phyloP scores from a whole-genome alignment of 2,797 vertebrate genomes.

The Crax fasciolata region DNA sequence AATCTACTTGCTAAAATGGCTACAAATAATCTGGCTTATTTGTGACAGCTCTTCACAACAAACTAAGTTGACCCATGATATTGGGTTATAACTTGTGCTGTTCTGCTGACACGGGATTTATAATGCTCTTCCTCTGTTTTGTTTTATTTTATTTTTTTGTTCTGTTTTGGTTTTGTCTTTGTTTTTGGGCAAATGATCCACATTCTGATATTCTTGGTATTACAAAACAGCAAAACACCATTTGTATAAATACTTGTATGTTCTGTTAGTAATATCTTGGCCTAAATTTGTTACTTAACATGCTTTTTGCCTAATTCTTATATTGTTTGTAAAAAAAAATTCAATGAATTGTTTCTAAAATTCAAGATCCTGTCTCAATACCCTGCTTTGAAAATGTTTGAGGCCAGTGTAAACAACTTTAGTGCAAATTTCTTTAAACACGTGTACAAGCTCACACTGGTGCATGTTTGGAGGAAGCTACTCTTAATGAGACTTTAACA shows the following conservation, averaged over 20 bases:
- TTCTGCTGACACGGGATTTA: neutral
- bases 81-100: neutral
- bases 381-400: constrained; percentile 4
- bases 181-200: neutral
- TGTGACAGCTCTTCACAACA: neutral
- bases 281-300: constrained; percentile 24
- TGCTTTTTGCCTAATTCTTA: constrained; percentile 44
- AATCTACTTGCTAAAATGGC: neutral
- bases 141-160: neutral
- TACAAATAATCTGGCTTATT: neutral
- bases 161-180: neutral
- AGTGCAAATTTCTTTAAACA: constrained; percentile 20
- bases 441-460: neutral
- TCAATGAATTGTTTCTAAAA: constrained; percentile 15
- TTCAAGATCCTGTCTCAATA: neutral
- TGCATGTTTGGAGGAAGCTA: constrained; percentile 36
- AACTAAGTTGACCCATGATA: neutral
- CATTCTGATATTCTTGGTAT: neutral
- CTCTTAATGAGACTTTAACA: constrained; percentile 45
- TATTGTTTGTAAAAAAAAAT: constrained; percentile 18
- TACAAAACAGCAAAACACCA: neutral
- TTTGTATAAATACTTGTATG: constrained; percentile 44
- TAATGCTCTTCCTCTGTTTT: neutral
- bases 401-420: constrained; percentile 25
- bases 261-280: neutral